Evolutionary conservation across 1,140 invertebrate genomes (phyloP), one percentile per base, ranked within the genome.

Genomic region (Danaus plexippus): DNA sequence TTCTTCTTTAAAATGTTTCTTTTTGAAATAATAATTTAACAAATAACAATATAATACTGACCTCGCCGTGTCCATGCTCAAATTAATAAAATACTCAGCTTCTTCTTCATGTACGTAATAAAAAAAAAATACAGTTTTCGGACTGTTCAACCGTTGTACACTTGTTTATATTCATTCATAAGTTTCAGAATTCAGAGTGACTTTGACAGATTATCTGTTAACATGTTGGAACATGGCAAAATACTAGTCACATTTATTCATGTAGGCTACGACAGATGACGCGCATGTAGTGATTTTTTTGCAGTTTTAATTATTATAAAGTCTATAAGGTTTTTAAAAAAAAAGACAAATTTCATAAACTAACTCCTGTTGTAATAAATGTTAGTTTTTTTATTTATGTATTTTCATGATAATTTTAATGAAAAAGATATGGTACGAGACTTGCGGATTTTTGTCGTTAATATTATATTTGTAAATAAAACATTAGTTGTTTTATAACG

Each of bases 401-500:
- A 32, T 32, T 15, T 15, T 15, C 15, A 47, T 47, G 46, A 47
- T 22, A 47, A 11, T 12, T 47, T 7, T 13, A 15, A 47, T 47
- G 11, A 47, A 15, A 2, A 13, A 47, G 15, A 15, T 11, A 12
- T 12, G 46, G n/a, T 47, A 11, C 2, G n/a, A 32, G 11, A 45
- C 8, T 1, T 4, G 22, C 7, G 18, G 49, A 32, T 51, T 51
- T 42, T 42, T n/a, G 42, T 10, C 40, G 49, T 3, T 32, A 32
- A 32, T 32, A 32, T 4, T 32, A 32, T 32, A 32, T 32, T 45
- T 11, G 46, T 22, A 61, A 77, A 77, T 74, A 54, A 81, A 83
- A 83, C 70, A 73, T 52, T 48, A 73, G 44, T 82, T 69, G 69
- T 87, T 88, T 87, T 87, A 87, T 88, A 88, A 88, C 85, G 83